Percentiles rank a stretch among this genome's conserved stretches.
These are phyloP conservation scores for Limenitis camilla DNA, from an alignment of 2,888 invertebrate species.

Conservation along the genomic window DNA sequence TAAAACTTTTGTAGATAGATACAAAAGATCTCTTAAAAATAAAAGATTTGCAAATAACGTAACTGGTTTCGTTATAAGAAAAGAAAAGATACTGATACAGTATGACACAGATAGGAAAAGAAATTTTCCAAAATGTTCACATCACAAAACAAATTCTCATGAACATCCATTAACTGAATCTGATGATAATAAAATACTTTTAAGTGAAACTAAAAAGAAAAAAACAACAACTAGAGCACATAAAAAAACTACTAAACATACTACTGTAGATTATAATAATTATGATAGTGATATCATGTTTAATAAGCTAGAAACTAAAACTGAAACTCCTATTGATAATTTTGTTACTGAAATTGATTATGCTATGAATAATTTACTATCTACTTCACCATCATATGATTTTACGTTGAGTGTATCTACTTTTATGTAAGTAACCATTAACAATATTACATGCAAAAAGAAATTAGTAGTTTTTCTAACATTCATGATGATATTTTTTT, in stretches of 20 bases:
- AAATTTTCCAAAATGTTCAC: conserved; percentile 46
- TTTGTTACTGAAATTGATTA: conserved; percentile 6
- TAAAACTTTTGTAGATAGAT: conserved; percentile 29
- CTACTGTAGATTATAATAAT: neutral
- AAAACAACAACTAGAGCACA: neutral
- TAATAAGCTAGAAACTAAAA: neutral
- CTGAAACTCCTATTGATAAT: neutral
- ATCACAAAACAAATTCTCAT: conserved; percentile 41
- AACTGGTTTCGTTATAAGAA: conserved; percentile 39
- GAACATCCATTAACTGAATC: conserved; percentile 50
- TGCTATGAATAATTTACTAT: conserved; percentile 7
- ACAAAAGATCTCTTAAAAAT: conserved; percentile 35
- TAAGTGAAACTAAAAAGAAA: neutral
- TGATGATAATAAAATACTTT: conserved; percentile 17
- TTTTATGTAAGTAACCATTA: conserved; percentile 42
- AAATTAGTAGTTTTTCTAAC: too few relatives aligned
- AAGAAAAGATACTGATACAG: conserved; percentile 41
- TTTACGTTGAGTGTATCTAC: conserved; percentile 39
- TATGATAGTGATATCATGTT: neutral
- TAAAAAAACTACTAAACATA: neutral
- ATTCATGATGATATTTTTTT: neutral
- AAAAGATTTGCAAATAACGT: conserved; percentile 29
- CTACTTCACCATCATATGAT: conserved; percentile 25
- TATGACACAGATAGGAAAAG: conserved; percentile 33
- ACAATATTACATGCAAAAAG: too few relatives aligned